Percentiles rank a stretch among this genome's conserved stretches.
phyloP scores from a whole-genome alignment of 2,113 vertebrate genomes.

The Columbina picui region DNA sequence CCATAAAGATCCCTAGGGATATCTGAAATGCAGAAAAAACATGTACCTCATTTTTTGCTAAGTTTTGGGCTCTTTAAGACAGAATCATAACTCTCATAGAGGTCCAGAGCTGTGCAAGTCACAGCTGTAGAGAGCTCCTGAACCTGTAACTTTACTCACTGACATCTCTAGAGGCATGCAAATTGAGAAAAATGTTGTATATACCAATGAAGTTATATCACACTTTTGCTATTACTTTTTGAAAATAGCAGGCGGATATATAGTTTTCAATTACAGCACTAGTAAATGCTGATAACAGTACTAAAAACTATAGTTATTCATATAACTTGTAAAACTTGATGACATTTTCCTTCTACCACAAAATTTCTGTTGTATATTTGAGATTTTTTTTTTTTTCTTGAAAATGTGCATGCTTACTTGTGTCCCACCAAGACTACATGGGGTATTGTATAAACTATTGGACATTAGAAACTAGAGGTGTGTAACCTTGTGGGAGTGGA shows the following conservation, averaged over 20 bases:
- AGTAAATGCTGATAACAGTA: neutral
- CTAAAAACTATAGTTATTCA: neutral
- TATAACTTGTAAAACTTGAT: neutral
- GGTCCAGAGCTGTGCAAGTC: neutral
- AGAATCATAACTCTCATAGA: neutral
- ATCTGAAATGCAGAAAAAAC: neutral
- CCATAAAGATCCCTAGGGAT: neutral
- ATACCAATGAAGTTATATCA: neutral
- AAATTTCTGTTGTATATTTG: accelerated
- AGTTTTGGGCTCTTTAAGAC: neutral
- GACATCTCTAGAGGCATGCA: neutral
- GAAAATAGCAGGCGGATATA: neutral
- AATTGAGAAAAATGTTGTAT: neutral
- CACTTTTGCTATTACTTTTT: neutral
- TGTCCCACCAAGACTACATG: neutral
- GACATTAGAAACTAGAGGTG: neutral
- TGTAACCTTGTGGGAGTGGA: neutral
- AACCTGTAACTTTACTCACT: neutral
- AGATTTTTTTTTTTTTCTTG: neutral
- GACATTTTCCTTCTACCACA: neutral
- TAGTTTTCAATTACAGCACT: neutral
- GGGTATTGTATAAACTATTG: neutral
- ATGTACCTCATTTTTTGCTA: neutral
- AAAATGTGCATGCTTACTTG: neutral
- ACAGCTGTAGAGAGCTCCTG: neutral